A percentile compares a stretch with the other conserved stretches of the same genome.
These are phyloP conservation scores for Mormyrops attenuatus DNA, from an alignment of 2,797 vertebrate species.

Conservation along the genomic window DNA sequence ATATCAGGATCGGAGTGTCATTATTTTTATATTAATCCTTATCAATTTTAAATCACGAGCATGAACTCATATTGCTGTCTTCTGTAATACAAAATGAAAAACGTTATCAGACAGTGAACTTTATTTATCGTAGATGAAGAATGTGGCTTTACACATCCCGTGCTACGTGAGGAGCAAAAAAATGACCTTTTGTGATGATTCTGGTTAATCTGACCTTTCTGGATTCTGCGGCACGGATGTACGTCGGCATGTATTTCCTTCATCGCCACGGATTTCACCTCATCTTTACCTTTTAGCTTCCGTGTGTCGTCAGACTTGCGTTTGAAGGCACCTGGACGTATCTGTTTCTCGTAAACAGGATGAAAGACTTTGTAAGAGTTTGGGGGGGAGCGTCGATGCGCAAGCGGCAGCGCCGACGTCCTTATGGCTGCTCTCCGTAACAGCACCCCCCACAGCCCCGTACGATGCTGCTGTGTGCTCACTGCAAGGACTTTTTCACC, in stretches of 20 bases:
- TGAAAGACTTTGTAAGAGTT: background rate
- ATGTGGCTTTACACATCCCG: background rate
- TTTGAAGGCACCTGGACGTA: background rate
- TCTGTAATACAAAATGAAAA: conserved; percentile 9
- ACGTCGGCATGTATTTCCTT: background rate
- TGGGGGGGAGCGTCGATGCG: background rate
- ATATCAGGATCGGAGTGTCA: background rate
- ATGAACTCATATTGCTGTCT: background rate
- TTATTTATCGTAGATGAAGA: background rate
- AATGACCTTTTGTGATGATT: background rate
- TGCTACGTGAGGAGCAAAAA: background rate
- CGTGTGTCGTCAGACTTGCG: background rate
- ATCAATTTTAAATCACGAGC: background rate
- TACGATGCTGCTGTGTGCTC: background rate
- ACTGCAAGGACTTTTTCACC: background rate
- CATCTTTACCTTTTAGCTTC: background rate
- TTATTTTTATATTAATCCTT: background rate
- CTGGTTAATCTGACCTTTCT: background rate
- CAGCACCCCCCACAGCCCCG: background rate
- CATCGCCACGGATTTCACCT: background rate
- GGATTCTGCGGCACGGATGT: background rate
- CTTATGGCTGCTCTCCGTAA: background rate
- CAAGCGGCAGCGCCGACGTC: background rate
- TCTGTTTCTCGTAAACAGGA: background rate
- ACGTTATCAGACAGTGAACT: background rate